Percentiles rank a stretch among this genome's conserved stretches.
These are phyloP conservation scores for Notarius quadriscutis DNA, from an alignment of 2,113 vertebrate species.

Conservation along the genomic window DNA sequence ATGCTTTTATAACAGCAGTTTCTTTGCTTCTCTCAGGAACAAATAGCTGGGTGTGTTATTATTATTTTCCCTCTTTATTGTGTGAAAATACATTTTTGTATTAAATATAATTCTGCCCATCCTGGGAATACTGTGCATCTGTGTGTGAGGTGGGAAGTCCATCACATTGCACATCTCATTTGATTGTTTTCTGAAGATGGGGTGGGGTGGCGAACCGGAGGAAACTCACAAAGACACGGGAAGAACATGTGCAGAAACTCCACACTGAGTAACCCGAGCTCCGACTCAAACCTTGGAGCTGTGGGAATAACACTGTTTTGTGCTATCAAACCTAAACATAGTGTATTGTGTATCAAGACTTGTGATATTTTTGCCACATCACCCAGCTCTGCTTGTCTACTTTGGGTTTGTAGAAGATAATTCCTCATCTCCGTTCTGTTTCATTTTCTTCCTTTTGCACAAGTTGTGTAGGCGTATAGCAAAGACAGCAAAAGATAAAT, in stretches of 20 bases:
- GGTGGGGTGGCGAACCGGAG: neutral
- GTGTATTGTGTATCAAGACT: neutral
- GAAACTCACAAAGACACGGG: neutral
- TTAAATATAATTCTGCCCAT: neutral
- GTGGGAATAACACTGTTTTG: neutral
- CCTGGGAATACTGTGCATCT: neutral
- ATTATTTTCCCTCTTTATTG: neutral
- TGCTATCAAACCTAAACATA: neutral
- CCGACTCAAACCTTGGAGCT: neutral
- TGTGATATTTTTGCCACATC: neutral
- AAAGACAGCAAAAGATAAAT: conserved; percentile 68
- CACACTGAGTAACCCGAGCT: neutral
- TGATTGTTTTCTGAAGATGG: neutral
- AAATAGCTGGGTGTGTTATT: neutral
- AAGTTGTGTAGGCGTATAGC: conserved; percentile 56
- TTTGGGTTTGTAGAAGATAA: neutral
- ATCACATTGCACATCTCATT: too few species aligned
- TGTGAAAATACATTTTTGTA: neutral
- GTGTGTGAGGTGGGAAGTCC: neutral
- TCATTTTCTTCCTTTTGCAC: neutral
- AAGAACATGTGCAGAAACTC: neutral
- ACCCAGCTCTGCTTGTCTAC: neutral
- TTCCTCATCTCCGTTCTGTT: neutral
- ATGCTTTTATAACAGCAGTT: neutral
- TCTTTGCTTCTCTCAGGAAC: neutral